A percentile compares a stretch with the other conserved stretches of the same genome.
Evolutionary conservation across 2,888 invertebrate genomes (phyloP).

Genomic region (Hedychridium roseum): DNA sequence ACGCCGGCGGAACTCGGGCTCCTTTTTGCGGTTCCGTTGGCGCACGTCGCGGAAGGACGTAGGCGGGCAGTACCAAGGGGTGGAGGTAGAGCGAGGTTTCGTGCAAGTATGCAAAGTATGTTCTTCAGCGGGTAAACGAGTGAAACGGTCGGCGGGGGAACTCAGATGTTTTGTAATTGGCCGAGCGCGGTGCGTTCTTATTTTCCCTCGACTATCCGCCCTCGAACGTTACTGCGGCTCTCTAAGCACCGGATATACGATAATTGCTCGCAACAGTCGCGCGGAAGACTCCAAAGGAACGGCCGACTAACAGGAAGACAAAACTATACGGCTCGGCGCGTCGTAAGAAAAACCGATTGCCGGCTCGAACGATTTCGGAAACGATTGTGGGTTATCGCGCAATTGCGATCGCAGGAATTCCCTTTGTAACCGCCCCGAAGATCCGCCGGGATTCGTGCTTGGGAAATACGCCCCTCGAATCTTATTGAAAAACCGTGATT

Average conservation of each 20-base stretch:
- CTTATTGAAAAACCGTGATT: background rate
- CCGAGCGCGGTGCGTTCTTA: slow-evolving; percentile 37
- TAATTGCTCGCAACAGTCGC: slow-evolving; percentile 32
- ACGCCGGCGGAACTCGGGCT: slow-evolving; percentile 5
- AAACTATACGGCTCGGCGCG: too few species aligned
- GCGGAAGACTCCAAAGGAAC: too few species aligned
- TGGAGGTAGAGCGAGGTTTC: slow-evolving; percentile 6
- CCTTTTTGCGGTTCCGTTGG: slow-evolving; percentile 6
- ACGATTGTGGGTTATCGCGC: slow-evolving; percentile 12
- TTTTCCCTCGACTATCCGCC: slow-evolving; percentile 13
- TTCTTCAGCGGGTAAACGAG: slow-evolving; percentile 33
- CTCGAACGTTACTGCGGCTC: background rate
- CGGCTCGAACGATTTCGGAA: slow-evolving; percentile 22
- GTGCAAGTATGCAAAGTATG: slow-evolving; percentile 31
- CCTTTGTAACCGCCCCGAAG: slow-evolving; percentile 6
- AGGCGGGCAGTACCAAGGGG: slow-evolving; percentile 25
- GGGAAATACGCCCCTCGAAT: background rate
- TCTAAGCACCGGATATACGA: slow-evolving; percentile 43
- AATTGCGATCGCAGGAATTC: slow-evolving; percentile 30
- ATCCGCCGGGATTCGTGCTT: background rate
- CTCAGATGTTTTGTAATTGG: slow-evolving; percentile 38
- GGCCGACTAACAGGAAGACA: too few species aligned
- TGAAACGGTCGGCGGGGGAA: slow-evolving; percentile 15
- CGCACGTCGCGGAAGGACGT: too few species aligned
- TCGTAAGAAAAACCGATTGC: slow-evolving; percentile 11